phyloP scores from a whole-genome alignment of 2,797 vertebrate genomes.

The Euphonia xanthogaster region DNA sequence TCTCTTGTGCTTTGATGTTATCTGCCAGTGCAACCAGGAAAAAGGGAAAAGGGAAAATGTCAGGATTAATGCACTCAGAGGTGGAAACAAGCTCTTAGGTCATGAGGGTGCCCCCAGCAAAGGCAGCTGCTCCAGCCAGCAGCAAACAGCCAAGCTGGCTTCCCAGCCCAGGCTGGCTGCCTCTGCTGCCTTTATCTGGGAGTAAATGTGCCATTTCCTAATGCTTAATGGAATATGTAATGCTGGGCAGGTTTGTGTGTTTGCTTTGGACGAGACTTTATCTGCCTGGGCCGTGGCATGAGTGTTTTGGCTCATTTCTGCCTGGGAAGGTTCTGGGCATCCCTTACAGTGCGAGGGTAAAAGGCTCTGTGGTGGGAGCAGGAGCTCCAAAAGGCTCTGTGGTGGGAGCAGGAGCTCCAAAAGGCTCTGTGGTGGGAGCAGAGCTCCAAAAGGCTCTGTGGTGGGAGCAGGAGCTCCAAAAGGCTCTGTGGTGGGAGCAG shows the following conservation, averaged over 20 bases:
- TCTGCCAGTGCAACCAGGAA: background rate
- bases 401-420: too few species aligned
- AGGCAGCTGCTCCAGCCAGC: background rate
- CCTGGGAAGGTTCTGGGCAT: background rate
- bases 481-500: background rate
- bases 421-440: too few species aligned
- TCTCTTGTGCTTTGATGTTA: background rate
- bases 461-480: background rate
- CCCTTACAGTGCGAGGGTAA: background rate
- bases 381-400: background rate
- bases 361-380: background rate
- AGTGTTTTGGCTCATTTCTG: background rate
- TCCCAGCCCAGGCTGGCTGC: background rate
- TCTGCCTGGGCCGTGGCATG: background rate
- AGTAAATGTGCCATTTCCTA: conserved; percentile 5
- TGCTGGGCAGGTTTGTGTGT: background rate
- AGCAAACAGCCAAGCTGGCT: background rate
- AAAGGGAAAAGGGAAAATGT: background rate
- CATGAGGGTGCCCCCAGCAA: background rate
- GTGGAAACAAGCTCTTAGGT: background rate
- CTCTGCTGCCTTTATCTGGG: conserved; percentile 14
- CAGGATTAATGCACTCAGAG: background rate
- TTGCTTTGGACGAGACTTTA: conserved; percentile 46
- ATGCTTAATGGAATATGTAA: background rate
- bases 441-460: too few species aligned